These are phyloP conservation scores for Liasis olivaceus DNA, from an alignment of 2,797 vertebrate genomes.

Conservation along the genomic window DNA sequence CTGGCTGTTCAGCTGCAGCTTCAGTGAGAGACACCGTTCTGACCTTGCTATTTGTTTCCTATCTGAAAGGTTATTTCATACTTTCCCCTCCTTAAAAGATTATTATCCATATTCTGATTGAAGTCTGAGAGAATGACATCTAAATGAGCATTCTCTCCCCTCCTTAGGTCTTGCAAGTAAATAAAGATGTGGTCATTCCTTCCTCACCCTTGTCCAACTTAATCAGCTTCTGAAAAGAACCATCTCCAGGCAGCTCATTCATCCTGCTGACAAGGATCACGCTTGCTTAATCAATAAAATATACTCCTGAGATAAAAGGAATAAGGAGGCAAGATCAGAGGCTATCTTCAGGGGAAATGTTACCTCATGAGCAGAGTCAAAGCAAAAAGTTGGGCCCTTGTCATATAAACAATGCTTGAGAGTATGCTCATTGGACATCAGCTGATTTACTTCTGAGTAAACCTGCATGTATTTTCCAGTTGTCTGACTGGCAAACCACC, in stretches of 20 bases:
- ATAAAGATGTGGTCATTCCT: not conserved
- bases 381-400: not conserved
- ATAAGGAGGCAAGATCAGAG: not conserved
- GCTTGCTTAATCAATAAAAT: conserved; percentile 7
- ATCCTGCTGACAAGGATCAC: not conserved
- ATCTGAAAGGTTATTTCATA: not conserved
- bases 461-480: not conserved
- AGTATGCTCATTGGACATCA: not conserved
- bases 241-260: not conserved
- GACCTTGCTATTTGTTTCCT: not conserved
- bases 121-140: not conserved
- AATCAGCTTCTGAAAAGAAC: not conserved
- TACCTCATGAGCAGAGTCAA: not conserved
- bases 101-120: not conserved
- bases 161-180: not conserved
- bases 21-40: not conserved
- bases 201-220: not conserved
- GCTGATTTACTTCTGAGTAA: not conserved
- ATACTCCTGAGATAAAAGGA: not conserved
- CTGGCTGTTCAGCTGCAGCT: not conserved
- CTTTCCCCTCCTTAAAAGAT: not conserved
- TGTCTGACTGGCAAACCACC: not conserved
- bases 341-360: not conserved
- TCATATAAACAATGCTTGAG: not conserved
- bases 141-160: not conserved